Conservation (phyloP, 2,113 vertebrate species). For the Scatophagus argus region DNA sequence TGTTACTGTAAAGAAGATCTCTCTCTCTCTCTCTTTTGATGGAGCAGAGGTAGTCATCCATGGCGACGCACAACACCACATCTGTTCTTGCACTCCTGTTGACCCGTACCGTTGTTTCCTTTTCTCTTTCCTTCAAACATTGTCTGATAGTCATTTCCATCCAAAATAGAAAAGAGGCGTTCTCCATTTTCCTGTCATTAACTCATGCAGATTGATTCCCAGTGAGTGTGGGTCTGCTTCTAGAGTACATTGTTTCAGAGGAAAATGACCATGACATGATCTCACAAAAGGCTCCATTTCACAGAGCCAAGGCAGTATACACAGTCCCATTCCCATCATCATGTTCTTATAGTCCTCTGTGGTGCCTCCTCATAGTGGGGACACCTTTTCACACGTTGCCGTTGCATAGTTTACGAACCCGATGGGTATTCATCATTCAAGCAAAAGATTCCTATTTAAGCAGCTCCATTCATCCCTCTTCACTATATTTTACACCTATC, state of each 20-base stretch:
- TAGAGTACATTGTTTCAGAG: slow-evolving; percentile 80
- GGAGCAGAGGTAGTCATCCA: slow-evolving; percentile 80
- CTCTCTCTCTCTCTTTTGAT: slow-evolving; percentile 57
- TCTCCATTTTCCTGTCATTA: slow-evolving; percentile 65
- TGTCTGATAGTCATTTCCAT: slow-evolving; percentile 69
- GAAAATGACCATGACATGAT: slow-evolving; percentile 80
- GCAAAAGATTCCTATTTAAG: slow-evolving; percentile 74
- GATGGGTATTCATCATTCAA: slow-evolving; percentile 68
- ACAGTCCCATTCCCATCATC: slow-evolving; percentile 70
- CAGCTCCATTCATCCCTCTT: slow-evolving; percentile 69
- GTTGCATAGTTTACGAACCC: slow-evolving; percentile 67
- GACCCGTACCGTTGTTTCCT: slow-evolving; percentile 66
- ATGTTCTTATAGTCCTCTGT: slow-evolving; percentile 69
- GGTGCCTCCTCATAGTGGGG: slow-evolving; percentile 72
- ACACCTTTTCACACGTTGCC: slow-evolving; percentile 68
- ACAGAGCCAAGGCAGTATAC: slow-evolving; percentile 68
- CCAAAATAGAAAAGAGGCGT: slow-evolving; percentile 73
- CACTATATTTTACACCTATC: slow-evolving; percentile 56
- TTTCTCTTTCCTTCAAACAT: slow-evolving; percentile 64
- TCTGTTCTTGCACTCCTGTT: slow-evolving; percentile 80
- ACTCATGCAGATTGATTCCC: slow-evolving; percentile 70
- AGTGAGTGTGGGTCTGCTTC: slow-evolving; percentile 81
- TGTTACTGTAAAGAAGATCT: slow-evolving; percentile 71
- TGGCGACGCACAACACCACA: slow-evolving; percentile 79
- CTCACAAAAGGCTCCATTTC: slow-evolving; percentile 78